Percentiles rank a stretch among this genome's conserved stretches.
Evolutionary conservation across 2,797 vertebrate species (phyloP).

Genomic region (Simalia tracyae): DNA sequence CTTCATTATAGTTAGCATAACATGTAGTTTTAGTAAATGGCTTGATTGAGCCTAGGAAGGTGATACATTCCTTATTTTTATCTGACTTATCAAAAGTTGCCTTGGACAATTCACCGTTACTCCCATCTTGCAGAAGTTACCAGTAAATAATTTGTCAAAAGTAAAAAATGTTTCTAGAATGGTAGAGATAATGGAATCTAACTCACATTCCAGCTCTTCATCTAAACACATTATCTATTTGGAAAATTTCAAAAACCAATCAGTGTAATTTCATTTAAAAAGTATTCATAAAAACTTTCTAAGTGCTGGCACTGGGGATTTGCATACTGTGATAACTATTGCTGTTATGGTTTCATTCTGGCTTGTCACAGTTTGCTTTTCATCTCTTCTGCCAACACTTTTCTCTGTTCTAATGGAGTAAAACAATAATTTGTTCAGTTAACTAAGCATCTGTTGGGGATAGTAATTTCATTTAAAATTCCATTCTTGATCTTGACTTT

Average conservation of each 20-base stretch:
- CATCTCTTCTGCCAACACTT: background rate
- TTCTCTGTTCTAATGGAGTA: background rate
- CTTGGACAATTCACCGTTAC: background rate
- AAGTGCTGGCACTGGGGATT: background rate
- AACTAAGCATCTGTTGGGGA: background rate
- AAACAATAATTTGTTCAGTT: background rate
- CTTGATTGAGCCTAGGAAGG: background rate
- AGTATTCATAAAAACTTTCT: background rate
- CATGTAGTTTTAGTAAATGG: background rate
- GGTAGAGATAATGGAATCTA: background rate
- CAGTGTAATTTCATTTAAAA: background rate
- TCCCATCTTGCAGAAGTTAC: background rate
- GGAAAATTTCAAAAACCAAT: background rate
- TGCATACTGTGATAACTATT: background rate
- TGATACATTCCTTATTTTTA: background rate
- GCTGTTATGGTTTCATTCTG: background rate
- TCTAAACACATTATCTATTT: background rate
- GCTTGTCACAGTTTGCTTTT: background rate
- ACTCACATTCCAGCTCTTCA: background rate
- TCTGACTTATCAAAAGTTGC: background rate
- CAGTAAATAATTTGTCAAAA: background rate
- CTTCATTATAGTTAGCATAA: background rate
- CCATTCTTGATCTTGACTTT: background rate
- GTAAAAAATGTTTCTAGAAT: background rate
- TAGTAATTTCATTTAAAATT: background rate